These are phyloP conservation scores for Pelecanoides urinatrix DNA, from an alignment of 2,113 vertebrate genomes.

Conservation along the genomic window DNA sequence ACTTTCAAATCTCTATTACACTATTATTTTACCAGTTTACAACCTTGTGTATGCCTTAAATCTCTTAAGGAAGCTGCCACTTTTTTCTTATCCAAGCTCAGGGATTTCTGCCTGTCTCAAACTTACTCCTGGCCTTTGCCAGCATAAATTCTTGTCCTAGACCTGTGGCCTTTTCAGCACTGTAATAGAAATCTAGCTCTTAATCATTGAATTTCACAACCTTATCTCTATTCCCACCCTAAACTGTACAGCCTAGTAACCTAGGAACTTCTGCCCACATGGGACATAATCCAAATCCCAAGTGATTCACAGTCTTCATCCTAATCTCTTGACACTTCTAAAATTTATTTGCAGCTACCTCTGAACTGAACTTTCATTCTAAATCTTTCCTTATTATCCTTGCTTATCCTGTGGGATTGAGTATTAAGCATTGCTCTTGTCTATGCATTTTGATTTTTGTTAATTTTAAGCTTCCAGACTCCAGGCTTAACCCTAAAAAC, in stretches of 20 bases:
- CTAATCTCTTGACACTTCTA: background rate
- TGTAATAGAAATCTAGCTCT: background rate
- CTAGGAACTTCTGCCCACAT: background rate
- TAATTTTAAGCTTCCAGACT: background rate
- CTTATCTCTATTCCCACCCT: background rate
- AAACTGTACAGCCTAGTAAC: background rate
- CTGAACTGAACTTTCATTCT: background rate
- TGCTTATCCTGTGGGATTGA: background rate
- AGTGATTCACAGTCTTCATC: background rate
- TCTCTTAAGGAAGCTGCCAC: background rate
- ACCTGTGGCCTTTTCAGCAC: background rate
- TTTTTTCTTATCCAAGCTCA: background rate
- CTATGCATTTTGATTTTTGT: background rate
- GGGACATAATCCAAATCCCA: background rate
- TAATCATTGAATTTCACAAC: background rate
- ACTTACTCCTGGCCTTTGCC: slow-evolving; percentile 1
- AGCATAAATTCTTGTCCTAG: background rate
- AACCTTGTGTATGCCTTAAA: background rate
- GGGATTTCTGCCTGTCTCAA: background rate
- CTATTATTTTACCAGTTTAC: background rate
- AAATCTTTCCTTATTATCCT: background rate
- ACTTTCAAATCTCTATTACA: background rate
- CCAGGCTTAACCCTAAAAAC: background rate
- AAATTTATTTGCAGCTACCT: background rate
- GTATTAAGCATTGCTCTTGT: background rate